These are phyloP conservation scores for Ectemnius continuus DNA, from an alignment of 2,888 invertebrate species.

Conservation along the genomic window DNA sequence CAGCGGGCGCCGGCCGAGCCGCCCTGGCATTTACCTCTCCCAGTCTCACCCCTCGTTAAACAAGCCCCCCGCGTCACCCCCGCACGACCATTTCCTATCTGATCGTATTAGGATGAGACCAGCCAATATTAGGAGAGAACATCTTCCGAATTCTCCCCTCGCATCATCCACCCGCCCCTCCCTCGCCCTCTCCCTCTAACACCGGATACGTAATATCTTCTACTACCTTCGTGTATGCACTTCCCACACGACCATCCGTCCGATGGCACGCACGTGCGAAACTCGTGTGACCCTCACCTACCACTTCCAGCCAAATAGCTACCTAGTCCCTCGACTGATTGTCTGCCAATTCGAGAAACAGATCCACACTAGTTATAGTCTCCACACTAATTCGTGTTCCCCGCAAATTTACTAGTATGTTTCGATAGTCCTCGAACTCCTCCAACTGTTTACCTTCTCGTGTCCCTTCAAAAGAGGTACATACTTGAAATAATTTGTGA, in stretches of 20 bases:
- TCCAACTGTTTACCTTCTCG: too few relatives aligned
- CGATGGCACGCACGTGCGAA: conserved; percentile 15
- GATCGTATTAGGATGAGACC: conserved; percentile 50
- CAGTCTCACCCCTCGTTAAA: conserved; percentile 60
- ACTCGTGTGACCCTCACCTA: too few relatives aligned
- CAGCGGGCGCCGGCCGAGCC: conserved; percentile 45
- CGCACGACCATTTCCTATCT: conserved; percentile 68
- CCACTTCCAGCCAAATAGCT: too few relatives aligned
- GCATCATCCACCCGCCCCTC: conserved; percentile 25
- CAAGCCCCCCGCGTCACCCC: conserved; percentile 61
- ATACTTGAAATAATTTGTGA: too few relatives aligned
- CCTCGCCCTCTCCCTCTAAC: too few relatives aligned
- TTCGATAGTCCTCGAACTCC: too few relatives aligned
- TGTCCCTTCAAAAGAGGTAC: too few relatives aligned
- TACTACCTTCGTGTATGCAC: conserved; percentile 62
- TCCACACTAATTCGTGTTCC: too few relatives aligned
- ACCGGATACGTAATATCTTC: conserved; percentile 59
- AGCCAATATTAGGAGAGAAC: conserved; percentile 65
- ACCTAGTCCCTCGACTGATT: too few relatives aligned
- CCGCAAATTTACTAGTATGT: too few relatives aligned
- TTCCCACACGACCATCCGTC: conserved; percentile 67
- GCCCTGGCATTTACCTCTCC: conserved; percentile 70
- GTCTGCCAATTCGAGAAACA: too few relatives aligned
- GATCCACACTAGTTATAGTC: too few relatives aligned
- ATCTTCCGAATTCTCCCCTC: conserved; percentile 68